Conservation (phyloP, 2,113 vertebrate genomes). For the Hippocampus comes region DNA sequence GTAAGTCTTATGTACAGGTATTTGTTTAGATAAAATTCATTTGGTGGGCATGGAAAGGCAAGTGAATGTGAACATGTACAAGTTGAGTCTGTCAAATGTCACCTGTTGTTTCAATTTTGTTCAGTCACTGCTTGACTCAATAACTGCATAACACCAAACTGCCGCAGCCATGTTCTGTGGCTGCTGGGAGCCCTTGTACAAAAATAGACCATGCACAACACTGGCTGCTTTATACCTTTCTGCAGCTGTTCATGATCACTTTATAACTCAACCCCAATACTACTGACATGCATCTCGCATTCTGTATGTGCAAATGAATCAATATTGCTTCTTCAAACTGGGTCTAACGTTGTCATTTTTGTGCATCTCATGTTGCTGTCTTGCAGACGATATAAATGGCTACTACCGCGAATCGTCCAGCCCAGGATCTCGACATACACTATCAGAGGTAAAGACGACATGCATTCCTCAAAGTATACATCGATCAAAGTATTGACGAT, state of each 20-base stretch:
- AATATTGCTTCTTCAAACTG: background rate
- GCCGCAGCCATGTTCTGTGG: background rate
- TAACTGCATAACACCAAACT: background rate
- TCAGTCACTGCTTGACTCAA: background rate
- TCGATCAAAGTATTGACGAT: background rate
- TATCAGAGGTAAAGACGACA: constrained; percentile 43
- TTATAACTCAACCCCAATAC: background rate
- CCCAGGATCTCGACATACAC: constrained; percentile 37
- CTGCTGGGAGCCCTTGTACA: constrained; percentile 17
- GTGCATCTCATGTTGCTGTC: constrained; percentile 27
- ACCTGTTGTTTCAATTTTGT: background rate
- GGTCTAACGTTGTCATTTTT: constrained; percentile 1
- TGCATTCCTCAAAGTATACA: background rate
- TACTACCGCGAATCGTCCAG: constrained; percentile 39
- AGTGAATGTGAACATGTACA: background rate
- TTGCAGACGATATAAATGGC: constrained; percentile 64
- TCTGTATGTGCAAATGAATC: background rate
- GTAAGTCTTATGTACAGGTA: background rate
- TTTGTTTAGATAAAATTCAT: constrained; percentile 26
- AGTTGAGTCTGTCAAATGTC: background rate
- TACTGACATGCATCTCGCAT: constrained; percentile 1
- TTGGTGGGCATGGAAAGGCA: background rate
- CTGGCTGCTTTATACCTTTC: constrained; percentile 8
- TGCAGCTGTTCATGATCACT: constrained; percentile 29
- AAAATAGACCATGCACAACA: constrained; percentile 44